Conservation (phyloP, 53 echinoderm and acorn worm species). For the Henricia sp. region DNA sequence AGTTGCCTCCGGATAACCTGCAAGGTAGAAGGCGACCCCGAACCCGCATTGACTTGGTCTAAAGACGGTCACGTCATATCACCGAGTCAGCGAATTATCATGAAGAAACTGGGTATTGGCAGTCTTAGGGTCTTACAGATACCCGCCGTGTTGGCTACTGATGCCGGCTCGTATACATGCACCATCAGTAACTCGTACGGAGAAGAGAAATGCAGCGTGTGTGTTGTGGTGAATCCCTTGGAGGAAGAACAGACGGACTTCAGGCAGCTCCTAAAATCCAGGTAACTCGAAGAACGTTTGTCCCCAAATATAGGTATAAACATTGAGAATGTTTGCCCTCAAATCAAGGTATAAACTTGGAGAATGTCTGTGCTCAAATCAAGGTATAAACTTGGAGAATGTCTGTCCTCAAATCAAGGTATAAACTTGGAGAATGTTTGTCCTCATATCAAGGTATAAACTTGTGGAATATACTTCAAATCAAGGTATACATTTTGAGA, state of each 20-base stretch:
- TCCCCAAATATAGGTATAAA: no score
- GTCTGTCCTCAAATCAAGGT: no score
- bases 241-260: constrained; percentile 95
- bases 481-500: no score
- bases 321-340: no score
- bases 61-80: constrained; percentile 84
- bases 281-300: constrained; percentile 47
- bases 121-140: constrained; percentile 76
- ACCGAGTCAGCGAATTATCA: constrained; percentile 74
- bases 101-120: constrained; percentile 73
- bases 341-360: no score
- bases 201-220: constrained; percentile 82
- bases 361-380: no score
- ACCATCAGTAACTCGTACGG: constrained; percentile 77
- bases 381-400: no score
- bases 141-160: constrained; percentile 86
- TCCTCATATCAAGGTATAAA: no score
- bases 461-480: no score
- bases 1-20: constrained; percentile 78
- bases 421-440: no score
- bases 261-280: constrained; percentile 82
- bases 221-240: constrained; percentile 79
- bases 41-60: constrained; percentile 79
- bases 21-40: constrained; percentile 91
- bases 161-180: constrained; percentile 91